A percentile compares a stretch with the other conserved stretches of the same genome.
phyloP scores from a whole-genome alignment of 2,797 vertebrate species.

The Chelon auratus region DNA sequence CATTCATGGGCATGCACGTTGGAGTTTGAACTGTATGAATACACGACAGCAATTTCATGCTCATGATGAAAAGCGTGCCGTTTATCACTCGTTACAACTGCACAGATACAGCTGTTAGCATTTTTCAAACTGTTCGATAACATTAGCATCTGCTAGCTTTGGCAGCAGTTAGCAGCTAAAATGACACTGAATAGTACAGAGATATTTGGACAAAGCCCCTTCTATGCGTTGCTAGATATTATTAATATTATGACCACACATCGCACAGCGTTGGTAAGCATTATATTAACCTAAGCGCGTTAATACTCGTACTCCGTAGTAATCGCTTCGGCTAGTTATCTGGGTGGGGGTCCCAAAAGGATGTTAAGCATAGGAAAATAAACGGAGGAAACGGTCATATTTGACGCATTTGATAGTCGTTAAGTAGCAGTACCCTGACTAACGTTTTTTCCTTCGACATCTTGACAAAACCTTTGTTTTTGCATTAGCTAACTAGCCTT shows the following conservation, averaged over 20 bases:
- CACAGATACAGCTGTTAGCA: not conserved
- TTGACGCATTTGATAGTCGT: fast-evolving
- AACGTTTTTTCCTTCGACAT: too few species aligned
- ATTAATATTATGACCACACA: not conserved
- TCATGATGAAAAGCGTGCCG: not conserved
- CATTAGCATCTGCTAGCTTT: not conserved
- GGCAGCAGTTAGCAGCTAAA: not conserved
- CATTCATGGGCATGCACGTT: too few species aligned
- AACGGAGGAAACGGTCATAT: fast-evolving
- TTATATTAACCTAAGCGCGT: not conserved
- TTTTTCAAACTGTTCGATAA: not conserved
- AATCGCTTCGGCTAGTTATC: not conserved
- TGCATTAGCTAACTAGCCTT: not conserved
- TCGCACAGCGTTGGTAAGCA: not conserved
- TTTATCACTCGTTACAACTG: not conserved
- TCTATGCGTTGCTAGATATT: not conserved
- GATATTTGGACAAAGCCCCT: not conserved
- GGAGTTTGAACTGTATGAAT: not conserved
- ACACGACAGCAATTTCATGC: fast-evolving
- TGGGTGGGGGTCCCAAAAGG: constrained; percentile 22
- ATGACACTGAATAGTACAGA: not conserved
- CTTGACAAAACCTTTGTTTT: not conserved
- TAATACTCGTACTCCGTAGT: too few species aligned
- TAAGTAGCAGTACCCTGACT: fast-evolving
- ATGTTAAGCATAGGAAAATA: not conserved